Evolutionary conservation across 2,888 invertebrate species (phyloP), one percentile per base, ranked within the genome.

Genomic region (Protophormia terraenovae): DNA sequence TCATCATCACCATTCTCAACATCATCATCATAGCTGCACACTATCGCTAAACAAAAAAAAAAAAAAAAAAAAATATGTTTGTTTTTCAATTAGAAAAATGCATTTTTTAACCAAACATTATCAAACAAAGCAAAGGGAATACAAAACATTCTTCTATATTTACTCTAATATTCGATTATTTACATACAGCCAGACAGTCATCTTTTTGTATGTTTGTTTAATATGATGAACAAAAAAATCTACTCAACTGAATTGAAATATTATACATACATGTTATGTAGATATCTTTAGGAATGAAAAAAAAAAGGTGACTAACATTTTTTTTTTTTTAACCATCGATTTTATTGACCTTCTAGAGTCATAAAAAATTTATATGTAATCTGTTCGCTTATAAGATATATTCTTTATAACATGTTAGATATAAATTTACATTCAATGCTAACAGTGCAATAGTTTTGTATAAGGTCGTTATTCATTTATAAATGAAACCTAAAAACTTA

Each of bases 31-130:
- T 16, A 45, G n/a, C 45, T 16, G 16, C n/a, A 3, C 5, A 45
- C 14, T n/a, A 10, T 10, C 24, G 3, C 41, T 55, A 27, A 60
- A 73, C 19, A 22, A 47, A 73, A 62, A 12, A 7, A 60, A n/a
- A 19, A 32, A 62, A 6, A 50, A 53, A 38, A 47, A 62, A 71
- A 50, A 55, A 45, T 22, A 16, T 69, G 38, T 82, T 82, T 76
- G 62, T 62, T 76, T 76, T 50, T 53, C 69, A 82, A 76, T 82
- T 76, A 62, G 69, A 64, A 76, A 60, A 71, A 64, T 82, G 53
- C 55, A 82, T 73, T 66, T 69, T 58, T 50, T 67, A 58, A 73
- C 35, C 55, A 81, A 81, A 73, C 73, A 58, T 41, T 62, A 69
- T 53, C 71, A 71, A 72, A 72, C 22, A 72, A 79, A 64, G 50